A percentile compares a stretch with the other conserved stretches of the same genome.
Evolutionary conservation across 2,797 vertebrate species (phyloP).

Genomic region (Mastacembelus armatus): DNA sequence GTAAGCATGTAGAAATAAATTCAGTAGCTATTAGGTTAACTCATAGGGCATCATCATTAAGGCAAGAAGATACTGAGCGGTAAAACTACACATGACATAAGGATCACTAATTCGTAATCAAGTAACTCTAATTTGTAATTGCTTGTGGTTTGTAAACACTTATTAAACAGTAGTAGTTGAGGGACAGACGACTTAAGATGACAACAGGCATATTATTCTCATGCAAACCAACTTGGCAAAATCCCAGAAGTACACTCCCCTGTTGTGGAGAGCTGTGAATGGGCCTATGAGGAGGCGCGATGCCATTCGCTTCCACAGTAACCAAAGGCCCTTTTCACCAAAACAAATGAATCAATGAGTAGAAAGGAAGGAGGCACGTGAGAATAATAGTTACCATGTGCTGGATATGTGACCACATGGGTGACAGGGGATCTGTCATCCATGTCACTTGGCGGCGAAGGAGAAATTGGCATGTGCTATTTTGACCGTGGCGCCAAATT

Average conservation of each 20-base stretch:
- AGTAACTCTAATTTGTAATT: constrained; percentile 48
- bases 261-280: constrained; percentile 57
- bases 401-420: constrained; percentile 67
- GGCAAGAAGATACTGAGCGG: constrained; percentile 32
- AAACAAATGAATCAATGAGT: constrained; percentile 79
- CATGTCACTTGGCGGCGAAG: constrained; percentile 71
- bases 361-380: constrained; percentile 72
- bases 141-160: constrained; percentile 43
- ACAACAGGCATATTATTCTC: constrained; percentile 63
- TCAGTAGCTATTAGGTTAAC: constrained; percentile 14
- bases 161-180: constrained; percentile 35
- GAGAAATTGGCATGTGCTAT: constrained; percentile 79
- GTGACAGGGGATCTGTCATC: constrained; percentile 78
- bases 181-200: constrained; percentile 49
- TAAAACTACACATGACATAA: constrained; percentile 33
- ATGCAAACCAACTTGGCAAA: constrained; percentile 54
- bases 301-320: constrained; percentile 69
- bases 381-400: constrained; percentile 82
- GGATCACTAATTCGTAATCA: constrained; percentile 46
- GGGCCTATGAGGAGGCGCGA: constrained; percentile 28
- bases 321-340: constrained; percentile 64
- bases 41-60: constrained; percentile 14
- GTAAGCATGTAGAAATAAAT: neutral
- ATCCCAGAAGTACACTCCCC: constrained; percentile 45
- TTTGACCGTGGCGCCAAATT: constrained; percentile 79